Evolutionary conservation across 2,888 invertebrate species (phyloP), one percentile per base, ranked within the genome.

Genomic region (Yponomeuta evonymella): DNA sequence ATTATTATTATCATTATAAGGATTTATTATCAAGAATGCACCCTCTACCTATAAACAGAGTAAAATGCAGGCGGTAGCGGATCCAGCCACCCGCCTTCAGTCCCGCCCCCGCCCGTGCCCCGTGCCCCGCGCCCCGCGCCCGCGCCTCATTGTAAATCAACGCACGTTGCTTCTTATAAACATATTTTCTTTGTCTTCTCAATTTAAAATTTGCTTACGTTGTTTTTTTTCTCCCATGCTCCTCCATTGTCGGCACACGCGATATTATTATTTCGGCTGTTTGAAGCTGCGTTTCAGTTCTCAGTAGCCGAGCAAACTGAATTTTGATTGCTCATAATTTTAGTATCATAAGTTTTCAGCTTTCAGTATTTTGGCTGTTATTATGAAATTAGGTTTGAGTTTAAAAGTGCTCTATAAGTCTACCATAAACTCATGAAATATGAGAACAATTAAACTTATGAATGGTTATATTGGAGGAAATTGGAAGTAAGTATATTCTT

Each of bases 91-190:
- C 11, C 65, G 30, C 11, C 8, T 29, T 23, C 23, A 23, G 23
- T 23, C 23, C 23, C 23, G 23, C 23, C 23, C 23, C 70, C 77
- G 77, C 79, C 74, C 0, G 10, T 73, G 72, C 78, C 48, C 0
- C 70, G 4, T 74, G 43, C 0, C 72, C 76, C 72, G 71, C 6
- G n/a, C 76, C 73, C 29, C 30, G 9, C 70, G 48, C 11, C 23
- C 64, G 71, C 72, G 73, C 73, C 77, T 70, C 79, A 84, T 85
- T 86, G 84, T 90, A 90, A 90, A 90, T 90, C 90, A 90, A 83
- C 82, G 78, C 86, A 85, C 86, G 89, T 86, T 87, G 83, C 83
- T 85, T 76, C 88, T 89, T 83, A 89, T 90, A 86, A 90, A 86
- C 89, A 90, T 90, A 90, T 90, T 89, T 90, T 76, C 83, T 80